A percentile compares a stretch with the other conserved stretches of the same genome.
Evolutionary conservation across 2,888 invertebrate species (phyloP).

Genomic region (Clanis bilineata): DNA sequence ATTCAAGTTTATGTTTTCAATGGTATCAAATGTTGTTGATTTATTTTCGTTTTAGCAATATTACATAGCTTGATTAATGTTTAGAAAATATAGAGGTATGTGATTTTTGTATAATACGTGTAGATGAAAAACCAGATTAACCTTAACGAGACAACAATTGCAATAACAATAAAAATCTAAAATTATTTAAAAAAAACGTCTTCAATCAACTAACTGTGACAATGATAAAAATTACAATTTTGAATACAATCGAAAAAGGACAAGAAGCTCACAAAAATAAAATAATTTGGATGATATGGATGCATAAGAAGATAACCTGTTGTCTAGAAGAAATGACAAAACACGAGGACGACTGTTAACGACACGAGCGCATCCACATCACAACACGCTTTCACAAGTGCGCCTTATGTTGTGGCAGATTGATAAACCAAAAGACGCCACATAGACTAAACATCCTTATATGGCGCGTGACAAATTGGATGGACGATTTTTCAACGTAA

Average conservation of each 20-base stretch:
- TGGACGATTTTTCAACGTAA: no score
- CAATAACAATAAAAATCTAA: no score
- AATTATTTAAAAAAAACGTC: no score
- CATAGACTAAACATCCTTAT: not conserved
- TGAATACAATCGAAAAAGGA: no score
- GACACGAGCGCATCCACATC: not conserved
- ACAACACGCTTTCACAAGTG: slow-evolving; percentile 5
- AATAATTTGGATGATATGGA: no score
- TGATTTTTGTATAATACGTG: not conserved
- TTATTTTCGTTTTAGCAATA: not conserved
- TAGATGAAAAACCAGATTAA: not conserved
- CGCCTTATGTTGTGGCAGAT: not conserved
- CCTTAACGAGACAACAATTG: no score
- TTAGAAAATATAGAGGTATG: not conserved
- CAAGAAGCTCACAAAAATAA: no score
- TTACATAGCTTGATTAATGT: not conserved
- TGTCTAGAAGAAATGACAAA: no score
- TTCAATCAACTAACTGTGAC: no score
- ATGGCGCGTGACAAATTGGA: no score
- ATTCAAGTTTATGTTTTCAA: not conserved
- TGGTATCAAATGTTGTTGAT: not conserved
- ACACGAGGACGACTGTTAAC: not conserved
- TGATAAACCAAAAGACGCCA: not conserved
- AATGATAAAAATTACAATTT: no score
- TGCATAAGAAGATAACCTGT: not conserved